Conservation (phyloP, 2,797 vertebrate species). For the Rhynchonycteris naso region DNA sequence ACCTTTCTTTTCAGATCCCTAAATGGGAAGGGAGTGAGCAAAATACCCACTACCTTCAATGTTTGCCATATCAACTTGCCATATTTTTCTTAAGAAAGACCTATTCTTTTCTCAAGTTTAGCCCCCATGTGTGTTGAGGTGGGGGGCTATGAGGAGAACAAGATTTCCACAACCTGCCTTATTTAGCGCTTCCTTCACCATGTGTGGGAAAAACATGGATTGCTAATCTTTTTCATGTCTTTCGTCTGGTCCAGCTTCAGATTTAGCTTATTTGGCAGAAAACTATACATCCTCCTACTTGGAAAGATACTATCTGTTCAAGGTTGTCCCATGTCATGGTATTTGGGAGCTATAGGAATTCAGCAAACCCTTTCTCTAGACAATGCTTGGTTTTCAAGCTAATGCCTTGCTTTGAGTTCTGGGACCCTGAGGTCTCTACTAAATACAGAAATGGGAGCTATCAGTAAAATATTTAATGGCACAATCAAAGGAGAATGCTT, state of each 20-base stretch:
- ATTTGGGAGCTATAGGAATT: neutral
- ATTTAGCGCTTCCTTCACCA: neutral
- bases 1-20: neutral
- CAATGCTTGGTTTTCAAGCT: neutral
- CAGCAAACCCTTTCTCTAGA: neutral
- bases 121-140: neutral
- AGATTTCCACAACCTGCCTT: neutral
- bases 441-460: neutral
- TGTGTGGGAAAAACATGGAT: neutral
- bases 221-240: neutral
- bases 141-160: neutral
- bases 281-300: neutral
- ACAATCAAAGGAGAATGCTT: neutral
- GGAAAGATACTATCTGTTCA: neutral
- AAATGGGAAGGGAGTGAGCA: neutral
- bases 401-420: neutral
- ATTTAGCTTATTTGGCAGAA: neutral
- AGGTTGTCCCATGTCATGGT: neutral
- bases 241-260: neutral
- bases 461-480: neutral
- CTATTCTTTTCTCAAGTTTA: neutral
- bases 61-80: neutral
- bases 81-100: neutral
- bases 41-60: neutral
- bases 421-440: fast-evolving